These are phyloP conservation scores for human (Homo sapiens) DNA, from an alignment of 2,113 vertebrate species.

Conservation along the genomic window GRCh38 chr12:54549001-54549500, in stretches of 20 bases:
- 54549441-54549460: conserved; percentile 41
- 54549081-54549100: neutral
- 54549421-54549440: conserved; percentile 40
- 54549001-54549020: neutral
- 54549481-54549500: conserved; percentile 59
- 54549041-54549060: neutral
- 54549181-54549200: neutral
- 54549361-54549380: neutral
- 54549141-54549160: neutral
- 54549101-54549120: conserved; percentile 21
- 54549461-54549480: conserved; percentile 36
- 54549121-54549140: neutral
- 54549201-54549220: neutral
- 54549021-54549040: neutral
- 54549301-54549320: neutral
- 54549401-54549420: conserved; percentile 21
- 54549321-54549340: conserved; percentile 28
- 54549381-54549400: neutral
- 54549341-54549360: conserved; percentile 28
- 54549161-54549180: neutral
- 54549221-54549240: neutral
- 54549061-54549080: neutral
- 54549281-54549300: neutral
- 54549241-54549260: neutral
- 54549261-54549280: neutral